Percentiles rank a stretch among this genome's conserved stretches.
These are phyloP conservation scores for Synanceia verrucosa DNA, from an alignment of 2,797 vertebrate species.

Conservation along the genomic window DNA sequence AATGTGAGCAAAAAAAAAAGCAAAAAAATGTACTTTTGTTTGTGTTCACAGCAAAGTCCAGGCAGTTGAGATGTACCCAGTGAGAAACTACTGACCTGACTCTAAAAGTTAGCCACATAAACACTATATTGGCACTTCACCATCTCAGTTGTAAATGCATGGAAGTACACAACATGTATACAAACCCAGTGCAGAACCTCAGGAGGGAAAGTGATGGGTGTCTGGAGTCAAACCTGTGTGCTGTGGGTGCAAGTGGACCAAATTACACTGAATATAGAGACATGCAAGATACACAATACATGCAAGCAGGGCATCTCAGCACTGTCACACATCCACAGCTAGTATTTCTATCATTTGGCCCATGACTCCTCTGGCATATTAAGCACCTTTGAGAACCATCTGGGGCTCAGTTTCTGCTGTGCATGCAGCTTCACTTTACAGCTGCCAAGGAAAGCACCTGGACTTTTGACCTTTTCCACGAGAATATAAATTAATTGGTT, in stretches of 20 bases:
- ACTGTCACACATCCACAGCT: slow-evolving; percentile 8
- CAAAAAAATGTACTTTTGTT: neutral
- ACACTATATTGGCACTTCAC: neutral
- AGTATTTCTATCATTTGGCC: slow-evolving; percentile 29
- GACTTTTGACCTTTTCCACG: slow-evolving; percentile 34
- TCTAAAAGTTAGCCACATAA: neutral
- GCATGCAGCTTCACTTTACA: slow-evolving; percentile 36
- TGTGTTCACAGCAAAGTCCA: neutral
- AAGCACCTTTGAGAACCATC: slow-evolving; percentile 32
- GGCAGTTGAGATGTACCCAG: neutral
- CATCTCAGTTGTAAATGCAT: neutral
- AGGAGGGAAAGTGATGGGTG: neutral
- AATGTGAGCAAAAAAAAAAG: neutral
- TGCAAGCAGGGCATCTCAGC: neutral
- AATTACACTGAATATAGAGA: slow-evolving; percentile 46
- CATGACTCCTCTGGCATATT: slow-evolving; percentile 27
- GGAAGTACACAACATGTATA: neutral
- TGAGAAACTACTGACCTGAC: neutral
- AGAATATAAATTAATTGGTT: slow-evolving; percentile 23
- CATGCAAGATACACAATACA: slow-evolving; percentile 23
- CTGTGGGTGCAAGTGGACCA: slow-evolving; percentile 18
- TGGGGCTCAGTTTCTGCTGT: slow-evolving; percentile 18
- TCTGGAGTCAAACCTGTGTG: slow-evolving; percentile 3
- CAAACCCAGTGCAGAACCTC: neutral
- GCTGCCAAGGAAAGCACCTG: slow-evolving; percentile 3